phyloP scores from a whole-genome alignment of 2,888 invertebrate species.

The Heliconius ethilla region DNA sequence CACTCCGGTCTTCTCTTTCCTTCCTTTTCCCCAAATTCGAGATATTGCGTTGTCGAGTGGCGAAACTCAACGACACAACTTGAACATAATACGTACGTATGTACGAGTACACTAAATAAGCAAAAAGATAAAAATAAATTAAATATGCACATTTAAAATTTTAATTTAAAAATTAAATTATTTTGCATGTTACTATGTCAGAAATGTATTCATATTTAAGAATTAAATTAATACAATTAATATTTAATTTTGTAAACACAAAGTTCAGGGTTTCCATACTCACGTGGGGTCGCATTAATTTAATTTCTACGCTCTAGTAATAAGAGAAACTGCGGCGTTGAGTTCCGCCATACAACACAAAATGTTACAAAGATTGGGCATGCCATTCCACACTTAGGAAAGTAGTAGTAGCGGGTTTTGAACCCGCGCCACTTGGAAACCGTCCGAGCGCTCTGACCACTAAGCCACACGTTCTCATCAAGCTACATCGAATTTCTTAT shows the following conservation, averaged over 20 bases:
- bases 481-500: no score
- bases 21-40: neutral
- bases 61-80: no score
- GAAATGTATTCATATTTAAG: neutral
- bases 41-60: no score
- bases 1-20: neutral
- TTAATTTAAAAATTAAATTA: no score
- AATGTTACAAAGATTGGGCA: neutral
- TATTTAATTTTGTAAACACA: neutral
- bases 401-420: no score
- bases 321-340: neutral
- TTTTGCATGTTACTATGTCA: neutral
- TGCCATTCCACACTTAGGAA: no score
- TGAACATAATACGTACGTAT: no score
- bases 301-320: neutral
- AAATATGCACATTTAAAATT: neutral
- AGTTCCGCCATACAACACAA: neutral
- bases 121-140: neutral
- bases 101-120: no score
- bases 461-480: no score
- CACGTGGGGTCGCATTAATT: neutral
- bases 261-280: neutral
- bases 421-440: no score
- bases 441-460: no score
- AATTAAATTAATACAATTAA: neutral